These are phyloP conservation scores for Pristionchus mayeri DNA, from an alignment of 2,888 invertebrate genomes.

Conservation along the genomic window DNA sequence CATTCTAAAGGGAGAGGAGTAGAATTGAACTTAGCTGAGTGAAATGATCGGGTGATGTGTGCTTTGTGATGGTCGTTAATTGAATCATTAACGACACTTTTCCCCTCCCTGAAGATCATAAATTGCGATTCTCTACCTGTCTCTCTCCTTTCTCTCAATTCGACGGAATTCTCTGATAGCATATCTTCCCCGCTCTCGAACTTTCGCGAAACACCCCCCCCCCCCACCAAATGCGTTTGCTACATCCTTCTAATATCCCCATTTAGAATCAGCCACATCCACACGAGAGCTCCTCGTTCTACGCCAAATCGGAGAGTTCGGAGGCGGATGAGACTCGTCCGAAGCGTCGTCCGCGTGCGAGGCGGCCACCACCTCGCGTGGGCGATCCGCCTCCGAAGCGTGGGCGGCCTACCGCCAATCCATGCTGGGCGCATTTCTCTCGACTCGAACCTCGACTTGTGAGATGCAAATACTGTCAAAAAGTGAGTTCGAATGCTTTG, in stretches of 20 bases:
- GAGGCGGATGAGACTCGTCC: not conserved
- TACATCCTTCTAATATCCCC: no score
- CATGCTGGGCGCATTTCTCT: constrained; percentile 7
- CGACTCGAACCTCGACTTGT: not conserved
- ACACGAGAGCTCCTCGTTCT: not conserved
- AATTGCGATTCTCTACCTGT: no score
- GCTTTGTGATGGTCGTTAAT: not conserved
- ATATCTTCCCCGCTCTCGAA: no score
- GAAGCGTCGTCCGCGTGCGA: constrained; percentile 1
- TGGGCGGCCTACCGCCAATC: constrained; percentile 24
- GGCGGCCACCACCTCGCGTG: not conserved
- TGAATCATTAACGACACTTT: no score
- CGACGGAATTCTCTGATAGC: not conserved
- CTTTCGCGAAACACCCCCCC: no score
- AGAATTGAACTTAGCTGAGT: not conserved
- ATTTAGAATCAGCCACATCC: no score
- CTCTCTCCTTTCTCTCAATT: not conserved
- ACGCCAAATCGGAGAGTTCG: not conserved
- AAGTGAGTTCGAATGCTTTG: constrained; percentile 6
- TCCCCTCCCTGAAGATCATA: no score
- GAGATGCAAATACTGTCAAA: not conserved
- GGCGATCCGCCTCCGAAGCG: constrained; percentile 5
- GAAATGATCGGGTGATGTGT: not conserved
- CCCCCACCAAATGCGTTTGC: no score
- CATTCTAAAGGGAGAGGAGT: no score